Base-by-base conservation (phyloP, 1,140 invertebrate species). In the Bombus difficillimus region DNA sequence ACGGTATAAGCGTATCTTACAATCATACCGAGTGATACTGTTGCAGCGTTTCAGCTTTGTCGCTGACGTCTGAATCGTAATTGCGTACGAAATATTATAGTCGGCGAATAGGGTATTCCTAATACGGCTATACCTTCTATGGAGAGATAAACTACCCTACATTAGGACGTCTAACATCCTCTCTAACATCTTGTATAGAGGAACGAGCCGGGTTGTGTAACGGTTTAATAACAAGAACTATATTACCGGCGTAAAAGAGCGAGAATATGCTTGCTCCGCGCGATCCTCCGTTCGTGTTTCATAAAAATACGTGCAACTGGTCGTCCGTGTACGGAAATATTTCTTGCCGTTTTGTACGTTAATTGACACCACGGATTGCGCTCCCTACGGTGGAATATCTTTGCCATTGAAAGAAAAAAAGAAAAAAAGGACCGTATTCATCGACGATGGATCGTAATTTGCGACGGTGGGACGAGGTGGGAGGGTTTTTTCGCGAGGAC, bases 61-160 rank as follows among this genome's bases (percentile, higher is more conserved):
- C 88, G 79, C 82, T 89, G 88, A 88, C 88, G 62, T 90, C 86
- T 89, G 86, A 87, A 89, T 89, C 89, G 89, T 89, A 90, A 90
- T 90, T 87, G 86, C 86, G 53, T 68, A 73, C 82, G 41, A 90
- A 90, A 90, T 90, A 87, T 88, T 83, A 74, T 81, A 80, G 57
- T 69, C 13, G 15, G 57, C 71, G 57, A 12, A 22, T 2, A 25
- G 37, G 72, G 41, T 47, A 28, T 77, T 32, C 85, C 76, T 71
- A 88, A 77, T 68, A 66, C 41, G 77, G 71, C 47, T 28, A 32
- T 71, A 43, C 76, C 81, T 37, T 84, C 32, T 68, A 59, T 18
- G 73, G 81, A 28, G 34, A 81, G 88, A 89, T 87, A 85, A 75
- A 85, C 86, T 75, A 81, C 71, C 73, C 66, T 71, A 79, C 81